These are phyloP conservation scores for Rotaria sp. DNA, from an alignment of 2,888 invertebrate species.

Conservation along the genomic window DNA sequence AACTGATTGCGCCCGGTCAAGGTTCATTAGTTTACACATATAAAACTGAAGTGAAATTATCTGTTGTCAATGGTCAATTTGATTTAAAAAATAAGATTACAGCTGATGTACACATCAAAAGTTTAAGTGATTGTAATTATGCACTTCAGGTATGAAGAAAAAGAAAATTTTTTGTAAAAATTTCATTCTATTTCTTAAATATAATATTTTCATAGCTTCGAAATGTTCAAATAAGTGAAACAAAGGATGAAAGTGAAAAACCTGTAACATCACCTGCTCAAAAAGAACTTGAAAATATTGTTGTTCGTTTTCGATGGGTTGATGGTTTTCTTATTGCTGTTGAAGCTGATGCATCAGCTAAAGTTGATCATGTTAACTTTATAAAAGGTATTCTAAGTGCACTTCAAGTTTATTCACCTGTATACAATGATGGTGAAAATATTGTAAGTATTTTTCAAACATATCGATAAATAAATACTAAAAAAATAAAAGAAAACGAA, in stretches of 20 bases:
- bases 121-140: neutral
- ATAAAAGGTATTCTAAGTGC: neutral
- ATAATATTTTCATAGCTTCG: neutral
- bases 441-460: neutral
- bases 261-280: neutral
- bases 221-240: neutral
- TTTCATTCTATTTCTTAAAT: neutral
- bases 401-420: slow-evolving; percentile 11
- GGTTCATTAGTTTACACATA: neutral
- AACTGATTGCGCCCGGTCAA: neutral
- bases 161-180: neutral
- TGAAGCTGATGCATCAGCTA: slow-evolving; percentile 4
- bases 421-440: neutral
- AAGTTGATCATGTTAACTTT: neutral
- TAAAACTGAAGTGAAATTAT: slow-evolving; percentile 5
- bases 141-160: neutral
- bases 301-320: neutral
- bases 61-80: slow-evolving; percentile 5
- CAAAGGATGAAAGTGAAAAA: neutral
- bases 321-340: neutral
- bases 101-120: slow-evolving; percentile 16
- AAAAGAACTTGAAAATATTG: slow-evolving; percentile 4
- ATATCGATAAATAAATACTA: neutral
- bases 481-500: neutral
- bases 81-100: neutral